Evolutionary conservation across 2,797 vertebrate genomes (phyloP), one percentile per base, ranked within the genome.

Genomic region (Sebastes matsubarae): DNA sequence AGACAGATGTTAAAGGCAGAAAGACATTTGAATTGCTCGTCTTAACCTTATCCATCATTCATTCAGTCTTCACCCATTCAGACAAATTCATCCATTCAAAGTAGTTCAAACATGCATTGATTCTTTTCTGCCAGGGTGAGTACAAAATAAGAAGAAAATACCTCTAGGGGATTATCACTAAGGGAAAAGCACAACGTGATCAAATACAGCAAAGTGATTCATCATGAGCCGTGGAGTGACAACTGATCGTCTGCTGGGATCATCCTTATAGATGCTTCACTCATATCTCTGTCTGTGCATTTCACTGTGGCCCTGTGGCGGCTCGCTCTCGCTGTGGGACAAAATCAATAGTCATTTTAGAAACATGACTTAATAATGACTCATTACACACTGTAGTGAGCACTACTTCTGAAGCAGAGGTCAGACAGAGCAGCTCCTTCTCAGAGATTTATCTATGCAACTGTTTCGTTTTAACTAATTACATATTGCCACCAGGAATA

Each of bases 331-430:
- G 13, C 79, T 72, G 50, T n/a, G 68, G 82, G 73, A 82, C 54
- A 86, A 77, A 92, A 92, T 92, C 90, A 88, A 93, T 93, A 91
- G 74, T 86, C 75, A 87, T 92, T 89, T 91, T 69, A 80, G 80
- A 85, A 88, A 90, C 88, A 88, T 85, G 85, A 88, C 87, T 89
- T 86, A 87, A 88, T 92, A 89, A 93, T 91, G 88, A 90, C 69
- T 85, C 81, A 86, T 88, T 86, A 86, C 72, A 80, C 72, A 89
- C 78, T 66, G 67, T 55, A 79, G 50, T 66, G 72, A 77, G 68
- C 81, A 68, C 57, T 57, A 6, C 24, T 36, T 52, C 14, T 24
- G 36, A 75, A 75, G 71, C 38, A 77, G 82, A 85, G 84, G 85
- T 85, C 84, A 86, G 55, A 63, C 30, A 8, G 46, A 46, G 63